Evolutionary conservation across 2,797 vertebrate genomes (phyloP).

Genomic region (Pelochelys cantorii): DNA sequence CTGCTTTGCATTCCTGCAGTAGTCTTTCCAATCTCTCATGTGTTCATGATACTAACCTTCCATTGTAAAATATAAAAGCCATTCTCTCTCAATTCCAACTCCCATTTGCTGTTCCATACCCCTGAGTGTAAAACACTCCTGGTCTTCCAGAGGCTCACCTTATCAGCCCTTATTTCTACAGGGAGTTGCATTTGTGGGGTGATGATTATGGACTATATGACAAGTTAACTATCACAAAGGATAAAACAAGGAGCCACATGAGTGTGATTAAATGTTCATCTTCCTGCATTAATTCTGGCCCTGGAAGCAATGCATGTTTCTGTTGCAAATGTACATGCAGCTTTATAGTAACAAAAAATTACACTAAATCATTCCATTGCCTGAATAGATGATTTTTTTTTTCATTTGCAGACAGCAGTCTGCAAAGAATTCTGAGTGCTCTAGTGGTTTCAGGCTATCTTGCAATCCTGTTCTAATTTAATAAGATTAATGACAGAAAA

Average conservation of each 20-base stretch:
- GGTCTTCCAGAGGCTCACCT: constrained; percentile 22
- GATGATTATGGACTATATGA: not conserved
- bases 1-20: not conserved
- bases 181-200: not conserved
- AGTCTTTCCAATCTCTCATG: not conserved
- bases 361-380: constrained; percentile 61
- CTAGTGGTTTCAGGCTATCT: constrained; percentile 71
- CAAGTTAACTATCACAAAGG: not conserved
- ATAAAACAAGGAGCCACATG: not conserved
- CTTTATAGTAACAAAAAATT: constrained; percentile 45
- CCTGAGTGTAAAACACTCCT: not conserved
- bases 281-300: constrained; percentile 29
- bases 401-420: constrained; percentile 33
- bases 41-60: not conserved
- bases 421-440: constrained; percentile 44
- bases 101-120: constrained; percentile 21
- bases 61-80: not conserved
- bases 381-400: not conserved
- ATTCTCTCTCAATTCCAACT: not conserved
- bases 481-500: constrained; percentile 82
- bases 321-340: constrained; percentile 49
- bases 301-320: constrained; percentile 59
- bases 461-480: constrained; percentile 74
- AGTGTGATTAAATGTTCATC: constrained; percentile 25
- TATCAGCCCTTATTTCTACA: not conserved